Evolutionary conservation across 2,888 invertebrate genomes (phyloP).

Genomic region (Nephrotoma flavescens): DNA sequence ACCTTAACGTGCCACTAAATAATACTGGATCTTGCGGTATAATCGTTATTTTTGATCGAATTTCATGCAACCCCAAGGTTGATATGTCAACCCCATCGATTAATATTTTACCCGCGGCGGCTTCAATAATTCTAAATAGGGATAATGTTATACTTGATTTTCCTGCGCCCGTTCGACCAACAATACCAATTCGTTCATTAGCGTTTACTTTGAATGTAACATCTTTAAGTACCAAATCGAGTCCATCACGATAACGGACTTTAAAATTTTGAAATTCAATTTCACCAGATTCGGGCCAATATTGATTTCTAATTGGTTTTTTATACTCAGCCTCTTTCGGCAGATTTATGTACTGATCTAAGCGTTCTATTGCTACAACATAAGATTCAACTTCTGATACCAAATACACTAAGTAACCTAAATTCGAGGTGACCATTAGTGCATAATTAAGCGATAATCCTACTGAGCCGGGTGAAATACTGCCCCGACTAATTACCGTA

Average conservation of each 20-base stretch:
- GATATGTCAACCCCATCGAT: conserved; percentile 33
- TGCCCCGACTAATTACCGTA: not conserved
- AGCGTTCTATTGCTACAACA: conserved; percentile 42
- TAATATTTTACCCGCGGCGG: conserved; percentile 28
- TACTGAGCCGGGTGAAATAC: conserved; percentile 25
- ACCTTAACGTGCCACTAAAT: conserved; percentile 32
- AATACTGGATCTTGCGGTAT: conserved; percentile 35
- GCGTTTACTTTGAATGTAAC: conserved; percentile 56
- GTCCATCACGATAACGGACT: conserved; percentile 62
- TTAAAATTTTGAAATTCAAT: conserved; percentile 61
- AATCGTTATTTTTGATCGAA: conserved; percentile 32
- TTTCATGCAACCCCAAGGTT: conserved; percentile 32
- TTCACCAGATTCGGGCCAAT: conserved; percentile 64
- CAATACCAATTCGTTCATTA: conserved; percentile 71
- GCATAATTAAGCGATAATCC: conserved; percentile 37
- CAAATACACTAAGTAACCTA: conserved; percentile 41
- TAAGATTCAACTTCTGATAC: conserved; percentile 42
- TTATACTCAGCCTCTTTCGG: conserved; percentile 21
- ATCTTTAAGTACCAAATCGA: conserved; percentile 63
- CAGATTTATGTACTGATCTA: conserved; percentile 38
- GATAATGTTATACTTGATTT: conserved; percentile 71
- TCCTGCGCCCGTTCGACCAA: conserved; percentile 72
- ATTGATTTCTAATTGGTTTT: conserved; percentile 10
- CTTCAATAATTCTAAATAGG: conserved; percentile 64
- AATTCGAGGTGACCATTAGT: conserved; percentile 34